A percentile compares a stretch with the other conserved stretches of the same genome.
These are phyloP conservation scores for Agriotes lineatus DNA, from an alignment of 2,888 invertebrate species.

Conservation along the genomic window DNA sequence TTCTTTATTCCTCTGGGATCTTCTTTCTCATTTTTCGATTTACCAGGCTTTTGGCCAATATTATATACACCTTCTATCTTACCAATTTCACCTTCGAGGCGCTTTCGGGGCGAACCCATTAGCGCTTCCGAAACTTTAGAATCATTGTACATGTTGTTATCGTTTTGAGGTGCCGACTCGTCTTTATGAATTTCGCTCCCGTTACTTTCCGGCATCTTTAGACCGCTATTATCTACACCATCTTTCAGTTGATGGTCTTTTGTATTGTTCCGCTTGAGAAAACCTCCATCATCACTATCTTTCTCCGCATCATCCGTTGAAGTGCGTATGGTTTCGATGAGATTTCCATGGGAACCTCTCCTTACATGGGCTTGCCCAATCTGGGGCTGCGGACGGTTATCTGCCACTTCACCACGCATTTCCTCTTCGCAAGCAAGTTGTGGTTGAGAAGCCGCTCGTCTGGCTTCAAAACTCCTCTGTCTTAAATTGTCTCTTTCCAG, in stretches of 20 bases:
- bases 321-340: slow-evolving; percentile 66
- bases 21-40: slow-evolving; percentile 66
- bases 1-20: slow-evolving; percentile 66
- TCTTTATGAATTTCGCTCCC: background rate
- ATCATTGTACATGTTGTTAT: slow-evolving; percentile 45
- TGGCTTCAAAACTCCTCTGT: slow-evolving; percentile 71
- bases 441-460: slow-evolving; percentile 76
- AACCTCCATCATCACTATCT: slow-evolving; percentile 75
- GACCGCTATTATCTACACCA: slow-evolving; percentile 41
- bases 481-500: slow-evolving; percentile 72
- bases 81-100: slow-evolving; percentile 57
- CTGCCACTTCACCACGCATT: slow-evolving; percentile 49
- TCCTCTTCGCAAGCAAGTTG: slow-evolving; percentile 72
- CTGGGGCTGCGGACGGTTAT: slow-evolving; percentile 62
- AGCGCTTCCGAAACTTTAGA: slow-evolving; percentile 58
- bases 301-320: slow-evolving; percentile 64
- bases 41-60: slow-evolving; percentile 64
- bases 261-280: slow-evolving; percentile 64
- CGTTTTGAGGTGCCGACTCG: slow-evolving; percentile 35
- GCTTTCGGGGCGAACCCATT: slow-evolving; percentile 61
- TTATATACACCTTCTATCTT: slow-evolving; percentile 72
- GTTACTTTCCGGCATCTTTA: slow-evolving; percentile 32
- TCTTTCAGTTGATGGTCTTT: slow-evolving; percentile 44
- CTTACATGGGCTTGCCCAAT: slow-evolving; percentile 62
- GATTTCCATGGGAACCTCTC: slow-evolving; percentile 73